phyloP scores from a whole-genome alignment of 2,888 invertebrate genomes.

The Campaea margaritaria region DNA sequence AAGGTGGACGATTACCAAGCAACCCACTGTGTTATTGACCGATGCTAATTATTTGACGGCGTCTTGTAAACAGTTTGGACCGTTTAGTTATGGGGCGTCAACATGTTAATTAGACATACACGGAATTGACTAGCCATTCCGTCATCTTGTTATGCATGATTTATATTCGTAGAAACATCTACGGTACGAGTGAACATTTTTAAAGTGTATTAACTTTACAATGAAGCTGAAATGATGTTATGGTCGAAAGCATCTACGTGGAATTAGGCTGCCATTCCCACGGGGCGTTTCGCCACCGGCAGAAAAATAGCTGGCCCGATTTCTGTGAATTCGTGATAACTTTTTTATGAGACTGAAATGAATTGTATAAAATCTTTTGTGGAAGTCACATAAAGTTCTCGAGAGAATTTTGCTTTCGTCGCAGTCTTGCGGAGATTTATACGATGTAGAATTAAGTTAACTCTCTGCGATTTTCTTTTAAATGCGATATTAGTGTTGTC shows the following conservation, averaged over 20 bases:
- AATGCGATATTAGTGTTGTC: conserved; percentile 28
- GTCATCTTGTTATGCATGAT: conserved; percentile 37
- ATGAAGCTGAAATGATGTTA: conserved; percentile 53
- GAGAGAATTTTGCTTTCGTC: conserved; percentile 72
- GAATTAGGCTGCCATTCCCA: conserved; percentile 70
- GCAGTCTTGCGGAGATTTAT: conserved; percentile 69
- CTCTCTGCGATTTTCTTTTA: conserved; percentile 47
- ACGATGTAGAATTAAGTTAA: conserved; percentile 65
- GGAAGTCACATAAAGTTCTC: conserved; percentile 75
- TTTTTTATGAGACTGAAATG: conserved; percentile 81
- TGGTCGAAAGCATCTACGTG: conserved; percentile 52
- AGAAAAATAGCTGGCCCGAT: conserved; percentile 77
- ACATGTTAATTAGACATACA: conserved; percentile 53
- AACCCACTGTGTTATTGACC: conserved; percentile 69
- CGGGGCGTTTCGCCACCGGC: conserved; percentile 66
- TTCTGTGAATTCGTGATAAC: conserved; percentile 81
- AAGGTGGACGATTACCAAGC: conserved; percentile 61
- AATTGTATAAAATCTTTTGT: conserved; percentile 81
- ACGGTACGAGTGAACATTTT: conserved; percentile 7
- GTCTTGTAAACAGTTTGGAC: conserved; percentile 63
- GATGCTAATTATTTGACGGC: conserved; percentile 72
- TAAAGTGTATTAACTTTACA: conserved; percentile 24
- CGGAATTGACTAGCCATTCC: conserved; percentile 42
- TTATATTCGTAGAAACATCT: conserved; percentile 31
- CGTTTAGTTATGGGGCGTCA: conserved; percentile 52